Evolutionary conservation across 2,797 vertebrate species (phyloP).

Genomic region (Dryobates pubescens): DNA sequence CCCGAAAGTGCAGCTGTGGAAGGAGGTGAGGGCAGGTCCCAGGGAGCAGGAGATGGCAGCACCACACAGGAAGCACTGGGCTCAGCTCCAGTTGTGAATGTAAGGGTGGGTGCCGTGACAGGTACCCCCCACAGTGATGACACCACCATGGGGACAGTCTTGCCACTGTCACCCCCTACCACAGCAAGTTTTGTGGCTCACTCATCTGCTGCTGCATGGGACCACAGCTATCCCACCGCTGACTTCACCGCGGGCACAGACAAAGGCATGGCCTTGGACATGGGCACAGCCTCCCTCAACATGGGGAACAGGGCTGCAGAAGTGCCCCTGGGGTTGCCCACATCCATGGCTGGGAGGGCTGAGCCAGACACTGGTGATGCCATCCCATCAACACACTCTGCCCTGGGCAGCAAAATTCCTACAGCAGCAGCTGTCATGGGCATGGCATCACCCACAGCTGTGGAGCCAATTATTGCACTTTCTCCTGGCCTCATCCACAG

Average conservation of each 20-base stretch:
- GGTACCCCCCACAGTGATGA: rapidly evolving
- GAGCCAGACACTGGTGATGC: background rate
- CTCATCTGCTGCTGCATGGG: rapidly evolving
- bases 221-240: background rate
- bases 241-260: background rate
- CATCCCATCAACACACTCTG: rapidly evolving
- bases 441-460: background rate
- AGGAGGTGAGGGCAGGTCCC: rapidly evolving
- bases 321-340: background rate
- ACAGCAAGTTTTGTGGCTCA: rapidly evolving
- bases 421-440: rapidly evolving
- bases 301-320: rapidly evolving
- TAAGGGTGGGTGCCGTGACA: rapidly evolving
- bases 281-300: background rate
- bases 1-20: rapidly evolving
- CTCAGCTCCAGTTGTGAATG: background rate
- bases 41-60: background rate
- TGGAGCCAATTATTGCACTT: rapidly evolving
- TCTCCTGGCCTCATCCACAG: background rate
- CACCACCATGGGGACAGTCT: background rate
- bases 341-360: background rate
- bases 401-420: background rate
- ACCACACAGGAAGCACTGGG: rapidly evolving
- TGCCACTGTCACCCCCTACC: rapidly evolving
- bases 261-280: too few species aligned